A percentile compares a stretch with the other conserved stretches of the same genome.
These are phyloP conservation scores for Chionodraco myersi DNA, from an alignment of 2,113 vertebrate species.

Conservation along the genomic window DNA sequence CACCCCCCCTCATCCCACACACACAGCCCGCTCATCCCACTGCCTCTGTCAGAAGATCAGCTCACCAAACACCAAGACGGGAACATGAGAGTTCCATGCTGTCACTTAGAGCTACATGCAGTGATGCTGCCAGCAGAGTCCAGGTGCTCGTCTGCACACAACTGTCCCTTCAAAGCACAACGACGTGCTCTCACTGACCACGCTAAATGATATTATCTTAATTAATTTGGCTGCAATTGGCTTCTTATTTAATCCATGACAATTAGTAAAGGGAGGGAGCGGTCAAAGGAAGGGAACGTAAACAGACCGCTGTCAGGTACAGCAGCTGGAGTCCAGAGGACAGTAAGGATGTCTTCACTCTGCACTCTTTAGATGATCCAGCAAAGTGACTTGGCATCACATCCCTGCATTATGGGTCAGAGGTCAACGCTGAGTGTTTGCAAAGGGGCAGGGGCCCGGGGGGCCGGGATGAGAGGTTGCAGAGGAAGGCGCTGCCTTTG, in stretches of 20 bases:
- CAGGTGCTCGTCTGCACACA: slow-evolving; percentile 57
- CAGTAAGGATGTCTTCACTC: slow-evolving; percentile 54
- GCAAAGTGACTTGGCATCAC: slow-evolving; percentile 66
- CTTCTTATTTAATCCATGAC: slow-evolving; percentile 57
- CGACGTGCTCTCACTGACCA: slow-evolving; percentile 56
- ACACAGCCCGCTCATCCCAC: neutral
- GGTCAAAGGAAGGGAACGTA: slow-evolving; percentile 36
- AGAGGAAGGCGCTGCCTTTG: slow-evolving; percentile 69
- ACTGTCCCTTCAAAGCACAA: slow-evolving; percentile 59
- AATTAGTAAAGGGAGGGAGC: slow-evolving; percentile 30
- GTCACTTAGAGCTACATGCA: slow-evolving; percentile 51
- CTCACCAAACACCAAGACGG: slow-evolving; percentile 26
- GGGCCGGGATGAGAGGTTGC: slow-evolving; percentile 59
- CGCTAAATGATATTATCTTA: slow-evolving; percentile 68
- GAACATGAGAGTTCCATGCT: slow-evolving; percentile 69
- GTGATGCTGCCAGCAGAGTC: slow-evolving; percentile 36
- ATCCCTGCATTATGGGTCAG: slow-evolving; percentile 72
- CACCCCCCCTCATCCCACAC: too few relatives aligned
- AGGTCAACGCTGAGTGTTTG: slow-evolving; percentile 75
- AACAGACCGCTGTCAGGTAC: slow-evolving; percentile 38
- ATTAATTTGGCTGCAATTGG: slow-evolving; percentile 61
- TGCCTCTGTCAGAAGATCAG: slow-evolving; percentile 42
- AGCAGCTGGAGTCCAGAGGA: slow-evolving; percentile 13
- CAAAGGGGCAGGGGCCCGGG: slow-evolving; percentile 50
- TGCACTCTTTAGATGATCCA: slow-evolving; percentile 32